A percentile compares a stretch with the other conserved stretches of the same genome.
These are phyloP conservation scores for Chesias legatella DNA, from an alignment of 2,888 invertebrate species.

Conservation along the genomic window DNA sequence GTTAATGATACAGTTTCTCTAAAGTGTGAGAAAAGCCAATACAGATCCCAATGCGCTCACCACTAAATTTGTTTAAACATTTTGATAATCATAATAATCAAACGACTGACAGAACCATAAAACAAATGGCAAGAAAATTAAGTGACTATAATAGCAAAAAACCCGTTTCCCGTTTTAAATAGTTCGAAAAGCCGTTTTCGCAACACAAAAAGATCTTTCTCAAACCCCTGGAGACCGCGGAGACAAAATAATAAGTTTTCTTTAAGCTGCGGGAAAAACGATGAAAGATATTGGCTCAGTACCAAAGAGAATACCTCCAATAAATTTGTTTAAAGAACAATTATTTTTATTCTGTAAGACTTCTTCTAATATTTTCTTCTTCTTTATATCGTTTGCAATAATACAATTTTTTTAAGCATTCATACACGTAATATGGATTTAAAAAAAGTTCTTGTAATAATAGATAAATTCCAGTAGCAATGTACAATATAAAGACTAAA, in stretches of 20 bases:
- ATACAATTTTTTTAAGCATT: too few relatives aligned
- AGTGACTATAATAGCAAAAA: conserved; percentile 15
- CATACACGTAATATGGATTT: too few relatives aligned
- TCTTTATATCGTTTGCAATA: too few relatives aligned
- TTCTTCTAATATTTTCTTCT: too few relatives aligned
- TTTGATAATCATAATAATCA: too few relatives aligned
- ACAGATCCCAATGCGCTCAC: too few relatives aligned
- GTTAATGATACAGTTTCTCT: too few relatives aligned
- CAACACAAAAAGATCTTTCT: conserved; percentile 27
- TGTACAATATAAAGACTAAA: too few relatives aligned
- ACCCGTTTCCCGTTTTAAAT: conserved; percentile 22
- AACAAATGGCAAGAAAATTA: conserved; percentile 10
- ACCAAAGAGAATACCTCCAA: conserved; percentile 25
- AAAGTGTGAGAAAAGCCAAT: too few relatives aligned
- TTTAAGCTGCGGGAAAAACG: conserved; percentile 30
- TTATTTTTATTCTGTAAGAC: conserved; percentile 18
- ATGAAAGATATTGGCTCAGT: conserved; percentile 28
- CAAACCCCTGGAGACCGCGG: conserved; percentile 23
- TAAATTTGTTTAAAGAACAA: conserved; percentile 27
- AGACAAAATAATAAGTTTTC: conserved; percentile 34
- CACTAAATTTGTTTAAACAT: too few relatives aligned
- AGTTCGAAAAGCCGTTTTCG: conserved; percentile 25
- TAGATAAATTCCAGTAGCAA: too few relatives aligned
- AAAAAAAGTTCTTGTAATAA: too few relatives aligned
- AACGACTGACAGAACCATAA: not conserved